These are phyloP conservation scores for Phymorhynchus buccinoides DNA, from an alignment of 1,140 invertebrate genomes.

Conservation along the genomic window DNA sequence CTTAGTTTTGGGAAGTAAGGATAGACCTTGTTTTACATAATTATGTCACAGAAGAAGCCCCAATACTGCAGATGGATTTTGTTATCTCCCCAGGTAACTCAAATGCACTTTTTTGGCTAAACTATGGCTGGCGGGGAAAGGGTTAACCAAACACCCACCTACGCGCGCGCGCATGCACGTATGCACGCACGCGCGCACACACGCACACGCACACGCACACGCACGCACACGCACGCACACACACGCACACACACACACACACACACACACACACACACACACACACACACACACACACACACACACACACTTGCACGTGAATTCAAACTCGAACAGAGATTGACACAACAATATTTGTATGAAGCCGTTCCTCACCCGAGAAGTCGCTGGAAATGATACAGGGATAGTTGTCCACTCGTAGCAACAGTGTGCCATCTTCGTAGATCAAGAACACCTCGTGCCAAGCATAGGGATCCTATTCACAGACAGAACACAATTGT, in stretches of 20 bases:
- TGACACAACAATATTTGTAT: neutral
- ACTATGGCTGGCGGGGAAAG: no score
- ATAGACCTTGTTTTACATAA: no score
- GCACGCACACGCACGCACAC: neutral
- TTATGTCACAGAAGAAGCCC: no score
- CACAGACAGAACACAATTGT: neutral
- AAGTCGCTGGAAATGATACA: conserved; percentile 54
- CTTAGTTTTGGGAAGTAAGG: no score
- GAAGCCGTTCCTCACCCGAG: conserved; percentile 34
- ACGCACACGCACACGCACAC: neutral
- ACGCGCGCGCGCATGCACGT: neutral
- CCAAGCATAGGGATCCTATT: conserved; percentile 45
- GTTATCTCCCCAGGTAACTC: no score
- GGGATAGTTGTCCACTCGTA: conserved; percentile 49
- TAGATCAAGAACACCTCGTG: conserved; percentile 51
- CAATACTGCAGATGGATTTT: no score
- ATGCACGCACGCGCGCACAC: conserved; percentile 19
- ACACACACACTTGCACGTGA: neutral
- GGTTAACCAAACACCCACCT: neutral
- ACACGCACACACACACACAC: neutral
- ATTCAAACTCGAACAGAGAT: neutral
- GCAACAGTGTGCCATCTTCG: conserved; percentile 50
- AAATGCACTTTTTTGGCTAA: no score
- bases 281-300: neutral
- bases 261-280: neutral